Conservation (phyloP, 2,113 vertebrate genomes). For the Prunella fulvescens region DNA sequence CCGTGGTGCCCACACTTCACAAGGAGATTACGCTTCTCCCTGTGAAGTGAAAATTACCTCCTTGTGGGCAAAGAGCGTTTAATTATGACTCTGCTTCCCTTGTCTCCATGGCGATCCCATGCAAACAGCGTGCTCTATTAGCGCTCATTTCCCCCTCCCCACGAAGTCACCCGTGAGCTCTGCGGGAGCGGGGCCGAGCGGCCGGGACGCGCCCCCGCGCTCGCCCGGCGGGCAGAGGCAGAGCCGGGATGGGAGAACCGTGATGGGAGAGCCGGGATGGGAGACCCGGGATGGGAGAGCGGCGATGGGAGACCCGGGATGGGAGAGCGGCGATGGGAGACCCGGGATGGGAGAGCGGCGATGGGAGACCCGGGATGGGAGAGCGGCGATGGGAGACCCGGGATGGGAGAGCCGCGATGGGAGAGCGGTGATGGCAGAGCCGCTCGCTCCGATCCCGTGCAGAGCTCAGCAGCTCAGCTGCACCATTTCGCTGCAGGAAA, state of each 20-base stretch:
- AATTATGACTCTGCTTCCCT: slow-evolving; percentile 72
- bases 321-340: too few species aligned
- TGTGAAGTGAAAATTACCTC: slow-evolving; percentile 70
- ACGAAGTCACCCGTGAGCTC: not conserved
- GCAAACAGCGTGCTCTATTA: slow-evolving; percentile 55
- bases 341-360: too few species aligned
- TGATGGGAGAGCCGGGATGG: too few species aligned
- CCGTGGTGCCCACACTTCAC: slow-evolving; percentile 21
- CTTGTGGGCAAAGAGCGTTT: slow-evolving; percentile 60
- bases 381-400: too few species aligned
- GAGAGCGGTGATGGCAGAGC: too few species aligned
- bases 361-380: too few species aligned
- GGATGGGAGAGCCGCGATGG: too few species aligned
- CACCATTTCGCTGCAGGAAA: not conserved
- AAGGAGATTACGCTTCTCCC: slow-evolving; percentile 48
- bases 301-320: too few species aligned
- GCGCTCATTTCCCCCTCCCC: slow-evolving; percentile 25
- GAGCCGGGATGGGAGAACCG: too few species aligned
- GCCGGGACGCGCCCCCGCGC: not conserved
- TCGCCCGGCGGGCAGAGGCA: not conserved
- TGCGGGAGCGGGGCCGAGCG: not conserved
- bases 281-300: too few species aligned
- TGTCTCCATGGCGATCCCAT: slow-evolving; percentile 73
- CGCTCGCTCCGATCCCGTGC: accelerated
- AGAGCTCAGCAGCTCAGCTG: not conserved